Base-by-base conservation (phyloP, 2,888 invertebrate genomes). In the Therioaphis trifolii region DNA sequence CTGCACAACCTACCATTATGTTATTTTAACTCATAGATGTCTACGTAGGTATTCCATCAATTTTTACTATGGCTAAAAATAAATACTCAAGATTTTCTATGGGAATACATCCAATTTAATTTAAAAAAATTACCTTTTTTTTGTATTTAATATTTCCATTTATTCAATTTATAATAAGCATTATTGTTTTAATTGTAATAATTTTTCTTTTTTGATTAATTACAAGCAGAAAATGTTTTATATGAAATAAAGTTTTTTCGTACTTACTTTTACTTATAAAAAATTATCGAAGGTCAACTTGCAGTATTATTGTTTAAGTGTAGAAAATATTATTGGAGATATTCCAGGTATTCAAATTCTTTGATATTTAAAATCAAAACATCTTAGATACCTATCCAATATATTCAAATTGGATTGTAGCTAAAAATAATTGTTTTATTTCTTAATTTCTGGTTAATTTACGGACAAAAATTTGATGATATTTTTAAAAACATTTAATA, bases 121-220 rank as follows among this genome's bases (percentile, higher is more conserved):
- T n/a, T 52, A 14, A 21, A 52, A 72, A 3, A 35, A 52, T 35
- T 7, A 2, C 7, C 18, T 11, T 72, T 72, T 52, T 29, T 15
- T 24, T 12, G 15, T 29, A n/a, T 74, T 35, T 21, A 74, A 55
- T 55, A 74, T 18, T 58, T 40, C 18, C 40, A 40, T 58, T 75
- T 75, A 21, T 75, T 58, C 18, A 5, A 58, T 58, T 35, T 40
- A 24, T 43, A 68, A 24, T 12, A 21, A n/a, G 24, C 29, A 15
- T 68, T 7, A 68, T 55, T 74, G 35, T 74, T 74, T 55, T 55
- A 14, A 35, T 40, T 58, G 74, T 58, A 2, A 24, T 40, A 9
- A 24, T 58, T 58, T 74, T 74, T 40, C 14, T 40, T 58, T 58
- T 75, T 5, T 24, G 21, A 4, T 18, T 1, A 58, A 58, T 40